These are phyloP conservation scores for Pseudochirops cupreus DNA, from an alignment of 2,797 vertebrate species.

Conservation along the genomic window DNA sequence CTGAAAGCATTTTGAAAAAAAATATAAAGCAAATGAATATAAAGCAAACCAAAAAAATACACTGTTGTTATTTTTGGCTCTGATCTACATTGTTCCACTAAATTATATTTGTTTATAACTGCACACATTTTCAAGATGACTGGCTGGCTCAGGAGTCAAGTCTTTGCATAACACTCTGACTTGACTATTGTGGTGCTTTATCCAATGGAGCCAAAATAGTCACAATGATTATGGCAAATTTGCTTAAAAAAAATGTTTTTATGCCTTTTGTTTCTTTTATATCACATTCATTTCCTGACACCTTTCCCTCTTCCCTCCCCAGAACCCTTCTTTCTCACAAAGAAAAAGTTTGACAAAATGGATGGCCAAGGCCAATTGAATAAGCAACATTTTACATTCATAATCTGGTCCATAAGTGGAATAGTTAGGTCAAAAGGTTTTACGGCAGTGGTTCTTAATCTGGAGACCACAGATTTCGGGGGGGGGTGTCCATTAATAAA, in stretches of 20 bases:
- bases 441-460: not conserved
- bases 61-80: not conserved
- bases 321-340: not conserved
- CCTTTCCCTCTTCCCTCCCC: not conserved
- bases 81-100: not conserved
- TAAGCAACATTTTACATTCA: not conserved
- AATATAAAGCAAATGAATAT: not conserved
- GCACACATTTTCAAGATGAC: not conserved
- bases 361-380: not conserved
- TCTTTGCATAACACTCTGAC: not conserved
- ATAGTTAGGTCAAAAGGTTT: not conserved
- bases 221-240: not conserved
- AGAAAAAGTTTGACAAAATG: not conserved
- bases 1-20: not conserved
- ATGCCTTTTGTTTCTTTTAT: not conserved
- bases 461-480: not conserved
- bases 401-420: not conserved
- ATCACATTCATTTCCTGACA: not conserved
- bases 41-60: not conserved
- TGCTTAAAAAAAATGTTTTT: not conserved
- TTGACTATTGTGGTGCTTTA: not conserved
- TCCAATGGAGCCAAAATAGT: not conserved
- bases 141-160: not conserved
- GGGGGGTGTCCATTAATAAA: not conserved
- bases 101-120: not conserved